A percentile compares a stretch with the other conserved stretches of the same genome.
phyloP scores from a whole-genome alignment of 2,888 invertebrate species.

The Tiliacea aurago region DNA sequence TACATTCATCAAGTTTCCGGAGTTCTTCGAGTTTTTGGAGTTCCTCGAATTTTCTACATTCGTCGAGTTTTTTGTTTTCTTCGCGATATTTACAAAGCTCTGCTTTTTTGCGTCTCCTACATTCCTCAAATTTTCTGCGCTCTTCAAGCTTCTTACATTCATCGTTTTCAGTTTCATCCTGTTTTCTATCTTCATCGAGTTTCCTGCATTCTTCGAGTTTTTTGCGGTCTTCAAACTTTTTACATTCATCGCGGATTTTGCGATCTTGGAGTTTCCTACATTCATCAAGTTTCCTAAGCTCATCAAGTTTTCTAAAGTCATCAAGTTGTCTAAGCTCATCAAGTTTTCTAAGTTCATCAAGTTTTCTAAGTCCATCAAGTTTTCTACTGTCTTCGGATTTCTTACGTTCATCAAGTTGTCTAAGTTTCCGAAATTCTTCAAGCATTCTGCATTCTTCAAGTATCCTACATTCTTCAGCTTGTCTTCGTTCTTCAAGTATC shows the following conservation, averaged over 20 bases:
- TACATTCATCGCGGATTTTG: not conserved
- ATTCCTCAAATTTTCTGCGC: slow-evolving; percentile 3
- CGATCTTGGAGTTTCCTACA: not conserved
- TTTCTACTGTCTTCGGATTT: not conserved
- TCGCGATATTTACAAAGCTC: not conserved
- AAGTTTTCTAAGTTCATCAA: not conserved
- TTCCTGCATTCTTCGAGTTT: not conserved
- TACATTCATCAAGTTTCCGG: not conserved
- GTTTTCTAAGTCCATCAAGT: not conserved
- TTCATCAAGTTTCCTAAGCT: not conserved
- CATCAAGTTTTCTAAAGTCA: not conserved
- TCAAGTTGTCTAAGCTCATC: not conserved
- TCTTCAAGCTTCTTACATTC: slow-evolving; percentile 9
- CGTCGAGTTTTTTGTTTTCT: not conserved
- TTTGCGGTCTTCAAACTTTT: slow-evolving; percentile 1
- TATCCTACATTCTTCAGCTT: not conserved
- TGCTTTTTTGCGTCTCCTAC: slow-evolving; percentile 1
- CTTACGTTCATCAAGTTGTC: not conserved
- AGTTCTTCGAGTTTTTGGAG: not conserved
- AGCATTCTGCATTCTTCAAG: not conserved
- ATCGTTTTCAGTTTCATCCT: not conserved
- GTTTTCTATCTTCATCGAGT: slow-evolving; percentile 4
- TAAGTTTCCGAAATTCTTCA: slow-evolving; percentile 11
- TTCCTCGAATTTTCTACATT: not conserved
- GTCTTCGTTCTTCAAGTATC: not conserved